Conservation (phyloP, 2,797 vertebrate species). For the Phrynocephalus vlangalii region DNA sequence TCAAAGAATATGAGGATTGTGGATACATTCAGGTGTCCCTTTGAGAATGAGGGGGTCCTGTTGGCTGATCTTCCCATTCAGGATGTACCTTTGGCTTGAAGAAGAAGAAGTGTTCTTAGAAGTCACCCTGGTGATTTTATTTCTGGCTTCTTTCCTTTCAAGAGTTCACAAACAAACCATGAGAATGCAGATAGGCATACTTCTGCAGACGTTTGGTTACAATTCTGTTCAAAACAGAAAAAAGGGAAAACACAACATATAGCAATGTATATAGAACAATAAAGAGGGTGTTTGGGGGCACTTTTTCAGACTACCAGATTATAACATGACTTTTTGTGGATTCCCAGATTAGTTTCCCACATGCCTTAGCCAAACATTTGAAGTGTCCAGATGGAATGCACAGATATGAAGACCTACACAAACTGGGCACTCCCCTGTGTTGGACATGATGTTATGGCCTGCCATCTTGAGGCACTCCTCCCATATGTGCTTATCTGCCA, state of each 20-base stretch:
- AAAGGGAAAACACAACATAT: neutral
- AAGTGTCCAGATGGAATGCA: neutral
- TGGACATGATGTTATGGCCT: neutral
- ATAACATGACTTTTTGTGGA: no score
- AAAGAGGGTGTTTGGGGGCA: no score
- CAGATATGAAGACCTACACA: neutral
- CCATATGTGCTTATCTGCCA: constrained; percentile 1
- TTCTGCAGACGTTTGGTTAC: neutral
- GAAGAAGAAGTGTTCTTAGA: neutral
- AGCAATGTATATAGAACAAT: no score
- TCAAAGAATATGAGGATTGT: neutral
- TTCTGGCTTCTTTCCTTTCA: neutral
- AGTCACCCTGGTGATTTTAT: neutral
- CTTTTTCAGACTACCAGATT: no score
- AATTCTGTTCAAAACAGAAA: neutral
- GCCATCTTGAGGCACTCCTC: constrained; percentile 15
- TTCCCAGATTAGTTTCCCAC: no score
- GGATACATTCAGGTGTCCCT: neutral
- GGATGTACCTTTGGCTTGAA: neutral
- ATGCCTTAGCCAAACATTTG: no score
- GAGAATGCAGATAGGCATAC: neutral
- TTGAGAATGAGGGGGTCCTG: neutral
- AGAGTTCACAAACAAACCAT: neutral
- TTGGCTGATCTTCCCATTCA: neutral
- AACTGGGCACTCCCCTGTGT: neutral